Evolutionary conservation across 2,797 vertebrate genomes (phyloP), one percentile per base, ranked within the genome.

Genomic region (Labeo calbasu): DNA sequence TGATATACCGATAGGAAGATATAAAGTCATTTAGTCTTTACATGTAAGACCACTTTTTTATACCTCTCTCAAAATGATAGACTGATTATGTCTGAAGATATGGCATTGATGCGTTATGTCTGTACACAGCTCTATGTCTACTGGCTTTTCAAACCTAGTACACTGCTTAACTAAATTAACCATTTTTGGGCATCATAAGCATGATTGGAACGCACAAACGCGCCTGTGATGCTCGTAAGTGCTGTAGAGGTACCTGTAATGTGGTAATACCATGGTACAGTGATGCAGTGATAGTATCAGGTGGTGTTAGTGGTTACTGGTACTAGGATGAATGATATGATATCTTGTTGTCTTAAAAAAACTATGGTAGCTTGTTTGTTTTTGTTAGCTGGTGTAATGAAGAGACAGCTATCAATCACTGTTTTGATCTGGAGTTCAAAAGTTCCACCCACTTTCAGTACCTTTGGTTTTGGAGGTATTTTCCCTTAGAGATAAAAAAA

Each of bases 41-140:
- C 76, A 48, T 77, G 57, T 51, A 40, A 63, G 32, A 36, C 46
- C 5, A 19, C 9, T 19, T 61, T 51, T 43, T 15, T 5, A 1
- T 4, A 17, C 11, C 17, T 36, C 25, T 25, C 19, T 25, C 6
- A 50, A 23, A 36, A 40, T 12, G 43, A 53, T 66, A 43, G 36
- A 68, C 68, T n/a, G 23, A 6, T 46, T 14, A n/a, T 76, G 72
- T 68, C 81, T 55, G 61, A 50, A 19, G 8, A 48, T 50, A 12
- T 48, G 53, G 21, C 48, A 77, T 83, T 55, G 50, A 43, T 68
- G 48, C 32, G 5, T 66, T 77, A 43, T 75, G 59, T 36, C 28
- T 75, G 81, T 63, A 28, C 1, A 48, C 3, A 12, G 40, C 40
- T 63, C 40, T 66, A 13, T 66, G 63, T 68, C 6, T 28, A 28